phyloP scores from a whole-genome alignment of 2,113 vertebrate genomes.

The Ictalurus punctatus region DNA sequence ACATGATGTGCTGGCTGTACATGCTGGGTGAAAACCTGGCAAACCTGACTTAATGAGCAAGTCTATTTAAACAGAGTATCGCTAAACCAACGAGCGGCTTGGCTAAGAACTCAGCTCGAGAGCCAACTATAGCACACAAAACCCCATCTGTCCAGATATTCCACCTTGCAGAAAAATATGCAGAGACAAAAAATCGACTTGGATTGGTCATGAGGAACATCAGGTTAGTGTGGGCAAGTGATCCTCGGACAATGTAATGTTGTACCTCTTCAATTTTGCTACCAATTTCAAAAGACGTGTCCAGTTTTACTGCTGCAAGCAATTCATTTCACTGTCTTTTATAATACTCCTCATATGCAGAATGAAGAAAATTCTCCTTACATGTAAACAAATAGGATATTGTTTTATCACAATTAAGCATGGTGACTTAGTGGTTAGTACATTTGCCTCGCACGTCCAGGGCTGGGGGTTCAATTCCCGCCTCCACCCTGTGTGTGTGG shows the following conservation, averaged over 20 bases:
- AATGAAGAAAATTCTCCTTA: not conserved
- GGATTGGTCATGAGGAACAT: not conserved
- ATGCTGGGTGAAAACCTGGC: not conserved
- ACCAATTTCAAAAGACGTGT: not conserved
- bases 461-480: too few species aligned
- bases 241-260: not conserved
- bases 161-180: not conserved
- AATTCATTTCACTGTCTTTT: not conserved
- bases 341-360: not conserved
- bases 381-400: not conserved
- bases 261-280: not conserved
- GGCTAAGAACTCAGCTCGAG: not conserved
- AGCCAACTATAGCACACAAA: not conserved
- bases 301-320: too few species aligned
- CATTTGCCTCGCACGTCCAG: too few species aligned
- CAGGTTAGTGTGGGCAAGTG: not conserved
- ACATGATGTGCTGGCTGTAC: not conserved
- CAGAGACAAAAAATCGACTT: not conserved
- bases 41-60: not conserved
- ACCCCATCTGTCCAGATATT: constrained; percentile 17
- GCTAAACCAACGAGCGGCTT: constrained; percentile 13
- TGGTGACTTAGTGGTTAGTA: too few species aligned
- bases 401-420: not conserved
- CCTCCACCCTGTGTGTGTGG: too few species aligned
- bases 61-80: constrained; percentile 6